phyloP scores from a whole-genome alignment of 92 coral and sea anemone species.

The Muricea muricata region DNA sequence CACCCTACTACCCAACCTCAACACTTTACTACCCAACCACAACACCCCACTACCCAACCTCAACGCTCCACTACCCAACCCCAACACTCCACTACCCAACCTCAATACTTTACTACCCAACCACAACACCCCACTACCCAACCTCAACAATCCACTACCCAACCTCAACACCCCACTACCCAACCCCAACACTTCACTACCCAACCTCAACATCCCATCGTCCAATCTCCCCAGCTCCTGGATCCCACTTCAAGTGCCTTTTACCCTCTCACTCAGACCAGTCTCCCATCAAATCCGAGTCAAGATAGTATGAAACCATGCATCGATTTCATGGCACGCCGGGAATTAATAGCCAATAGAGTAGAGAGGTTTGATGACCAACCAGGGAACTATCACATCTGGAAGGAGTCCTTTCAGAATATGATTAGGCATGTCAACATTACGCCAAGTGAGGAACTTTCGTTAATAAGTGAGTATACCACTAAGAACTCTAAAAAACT shows the following conservation, averaged over 20 bases:
- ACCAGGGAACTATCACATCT: conserved; percentile 68
- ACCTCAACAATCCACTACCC: neutral
- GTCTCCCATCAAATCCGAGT: neutral
- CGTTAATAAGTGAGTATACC: conserved; percentile 56
- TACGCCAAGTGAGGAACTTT: conserved; percentile 62
- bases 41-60: neutral
- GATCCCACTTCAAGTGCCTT: conserved; percentile 43
- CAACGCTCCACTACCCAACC: neutral
- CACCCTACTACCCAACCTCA: neutral
- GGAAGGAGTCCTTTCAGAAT: conserved; percentile 64
- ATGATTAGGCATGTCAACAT: conserved; percentile 63
- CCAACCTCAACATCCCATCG: neutral
- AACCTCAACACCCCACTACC: neutral
- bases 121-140: neutral
- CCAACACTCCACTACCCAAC: neutral
- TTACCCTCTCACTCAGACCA: neutral
- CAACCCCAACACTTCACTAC: no score
- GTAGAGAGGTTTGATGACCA: conserved; percentile 66
- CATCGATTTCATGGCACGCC: conserved; percentile 59
- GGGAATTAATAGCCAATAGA: conserved; percentile 57
- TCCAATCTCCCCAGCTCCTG: conserved; percentile 18
- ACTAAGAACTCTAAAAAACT: conserved; percentile 53
- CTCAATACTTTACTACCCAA: no score
- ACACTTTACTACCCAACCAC: no score
- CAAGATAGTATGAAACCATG: conserved; percentile 30